Evolutionary conservation across 1,140 invertebrate genomes (phyloP).

Genomic region (Eciton burchellii): DNA sequence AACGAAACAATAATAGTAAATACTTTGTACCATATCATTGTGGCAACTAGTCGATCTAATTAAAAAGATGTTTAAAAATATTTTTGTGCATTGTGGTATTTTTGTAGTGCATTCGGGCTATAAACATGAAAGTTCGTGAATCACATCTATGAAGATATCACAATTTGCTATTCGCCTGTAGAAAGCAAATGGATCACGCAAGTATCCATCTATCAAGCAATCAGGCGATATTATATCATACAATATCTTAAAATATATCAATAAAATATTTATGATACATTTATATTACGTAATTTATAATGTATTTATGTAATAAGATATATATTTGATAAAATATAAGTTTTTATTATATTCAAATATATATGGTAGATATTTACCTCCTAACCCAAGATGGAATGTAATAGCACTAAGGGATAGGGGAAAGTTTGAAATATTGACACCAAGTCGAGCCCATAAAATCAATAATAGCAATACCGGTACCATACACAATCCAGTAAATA

Average conservation of each 20-base stretch:
- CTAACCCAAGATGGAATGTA: slow-evolving; percentile 94
- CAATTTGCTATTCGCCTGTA: slow-evolving; percentile 77
- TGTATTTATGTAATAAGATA: not conserved
- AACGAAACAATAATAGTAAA: slow-evolving; percentile 73
- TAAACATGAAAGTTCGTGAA: slow-evolving; percentile 77
- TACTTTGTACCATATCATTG: not conserved
- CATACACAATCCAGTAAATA: slow-evolving; percentile 94
- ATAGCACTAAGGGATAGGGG: slow-evolving; percentile 91
- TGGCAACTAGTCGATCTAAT: not conserved
- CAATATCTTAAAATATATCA: not conserved
- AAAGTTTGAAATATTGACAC: slow-evolving; percentile 95
- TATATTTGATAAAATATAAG: not conserved
- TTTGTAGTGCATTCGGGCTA: slow-evolving; percentile 82
- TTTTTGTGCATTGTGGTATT: too few relatives aligned
- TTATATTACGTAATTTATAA: not conserved
- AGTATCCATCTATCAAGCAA: slow-evolving; percentile 74
- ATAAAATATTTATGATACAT: not conserved
- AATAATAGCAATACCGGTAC: slow-evolving; percentile 94
- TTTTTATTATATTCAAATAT: not conserved
- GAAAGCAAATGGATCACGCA: slow-evolving; percentile 76
- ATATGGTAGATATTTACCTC: slow-evolving; percentile 85
- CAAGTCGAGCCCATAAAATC: slow-evolving; percentile 94
- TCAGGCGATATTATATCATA: slow-evolving; percentile 67
- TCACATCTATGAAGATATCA: slow-evolving; percentile 83
- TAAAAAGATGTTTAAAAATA: too few relatives aligned